Conservation (phyloP, 2,888 invertebrate genomes). For the Thymelicus lineola region DNA sequence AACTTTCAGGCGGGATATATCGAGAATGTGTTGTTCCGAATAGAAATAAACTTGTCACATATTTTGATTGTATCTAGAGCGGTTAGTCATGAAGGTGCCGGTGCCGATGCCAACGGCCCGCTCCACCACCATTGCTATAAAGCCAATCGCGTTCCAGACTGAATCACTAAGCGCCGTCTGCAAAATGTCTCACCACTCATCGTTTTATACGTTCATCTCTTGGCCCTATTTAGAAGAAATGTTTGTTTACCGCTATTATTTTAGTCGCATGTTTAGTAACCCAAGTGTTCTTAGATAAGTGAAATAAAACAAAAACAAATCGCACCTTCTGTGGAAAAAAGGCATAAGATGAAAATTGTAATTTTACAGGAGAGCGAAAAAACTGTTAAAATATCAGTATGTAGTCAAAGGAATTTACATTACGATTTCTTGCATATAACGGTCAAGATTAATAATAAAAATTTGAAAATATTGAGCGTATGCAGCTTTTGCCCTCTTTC, state of each 20-base stretch:
- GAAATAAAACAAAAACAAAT: too few relatives aligned
- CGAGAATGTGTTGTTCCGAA: slow-evolving; percentile 82
- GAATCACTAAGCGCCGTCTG: slow-evolving; percentile 84
- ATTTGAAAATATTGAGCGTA: too few relatives aligned
- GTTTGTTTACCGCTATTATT: slow-evolving; percentile 31
- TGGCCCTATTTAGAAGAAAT: slow-evolving; percentile 27
- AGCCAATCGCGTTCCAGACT: slow-evolving; percentile 79
- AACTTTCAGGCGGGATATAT: slow-evolving; percentile 79
- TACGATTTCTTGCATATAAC: too few relatives aligned
- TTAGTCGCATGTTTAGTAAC: background rate
- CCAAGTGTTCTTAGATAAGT: too few relatives aligned
- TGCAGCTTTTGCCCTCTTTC: too few relatives aligned
- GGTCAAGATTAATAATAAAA: too few relatives aligned
- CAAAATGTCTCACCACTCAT: slow-evolving; percentile 80
- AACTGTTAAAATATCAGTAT: too few relatives aligned
- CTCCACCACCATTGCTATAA: slow-evolving; percentile 76
- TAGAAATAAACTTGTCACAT: slow-evolving; percentile 85
- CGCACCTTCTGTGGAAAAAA: too few relatives aligned
- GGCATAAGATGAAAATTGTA: too few relatives aligned
- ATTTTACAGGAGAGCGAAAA: too few relatives aligned
- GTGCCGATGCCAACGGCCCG: slow-evolving; percentile 82
- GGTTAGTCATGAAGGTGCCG: slow-evolving; percentile 84
- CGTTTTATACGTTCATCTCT: slow-evolving; percentile 57
- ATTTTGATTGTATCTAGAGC: slow-evolving; percentile 85
- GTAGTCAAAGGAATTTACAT: too few relatives aligned